These are phyloP conservation scores for Leptothorax acervorum DNA, from an alignment of 2,888 invertebrate species.

Conservation along the genomic window DNA sequence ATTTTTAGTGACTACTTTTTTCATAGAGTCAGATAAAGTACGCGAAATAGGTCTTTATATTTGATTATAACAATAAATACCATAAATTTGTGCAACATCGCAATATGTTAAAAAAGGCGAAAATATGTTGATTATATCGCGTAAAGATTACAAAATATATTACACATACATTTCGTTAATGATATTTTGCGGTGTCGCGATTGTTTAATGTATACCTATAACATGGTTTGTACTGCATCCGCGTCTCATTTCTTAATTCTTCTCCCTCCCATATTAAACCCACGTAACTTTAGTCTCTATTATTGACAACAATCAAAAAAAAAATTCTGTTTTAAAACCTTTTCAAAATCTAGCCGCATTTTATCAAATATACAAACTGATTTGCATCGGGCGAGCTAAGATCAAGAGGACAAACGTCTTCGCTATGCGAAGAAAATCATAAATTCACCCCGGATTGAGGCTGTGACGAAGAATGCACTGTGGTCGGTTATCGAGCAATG, in stretches of 20 bases:
- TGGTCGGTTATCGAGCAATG: constrained; percentile 17
- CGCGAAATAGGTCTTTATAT: neutral
- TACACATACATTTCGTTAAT: neutral
- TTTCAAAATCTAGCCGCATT: too few species aligned
- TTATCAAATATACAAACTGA: too few species aligned
- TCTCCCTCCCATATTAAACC: neutral
- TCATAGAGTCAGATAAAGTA: neutral
- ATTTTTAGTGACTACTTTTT: neutral
- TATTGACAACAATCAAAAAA: too few species aligned
- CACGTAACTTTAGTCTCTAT: neutral
- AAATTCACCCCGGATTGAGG: neutral
- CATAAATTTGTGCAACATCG: neutral
- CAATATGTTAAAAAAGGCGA: neutral
- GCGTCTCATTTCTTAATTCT: neutral
- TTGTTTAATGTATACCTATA: constrained; percentile 31
- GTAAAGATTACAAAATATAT: constrained; percentile 2
- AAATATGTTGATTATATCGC: neutral
- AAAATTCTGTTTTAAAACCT: too few species aligned
- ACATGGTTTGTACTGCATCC: constrained; percentile 56
- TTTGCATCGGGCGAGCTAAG: neutral
- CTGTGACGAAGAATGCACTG: neutral
- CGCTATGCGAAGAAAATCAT: neutral
- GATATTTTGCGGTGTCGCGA: neutral
- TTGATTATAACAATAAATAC: neutral
- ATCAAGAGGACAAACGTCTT: neutral